Percentiles rank a stretch among this genome's conserved stretches.
These are phyloP conservation scores for Erethizon dorsatum DNA, from an alignment of 2,797 vertebrate species.

Conservation along the genomic window DNA sequence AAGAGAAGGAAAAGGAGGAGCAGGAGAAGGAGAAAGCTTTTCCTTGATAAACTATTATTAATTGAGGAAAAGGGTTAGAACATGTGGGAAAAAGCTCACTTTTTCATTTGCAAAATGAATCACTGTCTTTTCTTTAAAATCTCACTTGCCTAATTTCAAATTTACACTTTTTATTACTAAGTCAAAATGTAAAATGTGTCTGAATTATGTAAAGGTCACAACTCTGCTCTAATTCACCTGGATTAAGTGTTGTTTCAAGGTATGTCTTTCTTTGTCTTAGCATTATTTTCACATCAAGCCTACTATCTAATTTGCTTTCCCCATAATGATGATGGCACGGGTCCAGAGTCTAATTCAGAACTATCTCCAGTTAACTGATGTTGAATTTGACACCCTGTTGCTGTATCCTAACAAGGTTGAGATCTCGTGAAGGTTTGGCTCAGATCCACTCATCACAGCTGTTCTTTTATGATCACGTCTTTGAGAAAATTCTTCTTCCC, in stretches of 20 bases:
- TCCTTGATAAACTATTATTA: background rate
- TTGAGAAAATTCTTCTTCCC: constrained; percentile 55
- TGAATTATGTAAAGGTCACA: constrained; percentile 20
- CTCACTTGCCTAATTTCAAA: background rate
- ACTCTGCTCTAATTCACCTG: constrained; percentile 1
- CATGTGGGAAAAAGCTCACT: background rate
- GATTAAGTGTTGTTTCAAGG: constrained; percentile 73
- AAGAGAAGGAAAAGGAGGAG: background rate
- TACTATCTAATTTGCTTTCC: constrained; percentile 78
- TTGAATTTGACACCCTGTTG: constrained; percentile 72
- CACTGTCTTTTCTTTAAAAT: background rate
- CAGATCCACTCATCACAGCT: constrained; percentile 68
- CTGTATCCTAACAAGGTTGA: constrained; percentile 68
- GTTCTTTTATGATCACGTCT: constrained; percentile 47
- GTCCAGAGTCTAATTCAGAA: constrained; percentile 80
- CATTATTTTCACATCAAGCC: constrained; percentile 61
- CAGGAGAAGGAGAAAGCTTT: background rate
- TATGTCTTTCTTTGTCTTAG: constrained; percentile 51
- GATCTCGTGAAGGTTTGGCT: constrained; percentile 69
- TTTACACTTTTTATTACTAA: constrained; percentile 29
- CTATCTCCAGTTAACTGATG: constrained; percentile 77
- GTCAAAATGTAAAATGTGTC: background rate
- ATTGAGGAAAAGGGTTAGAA: background rate
- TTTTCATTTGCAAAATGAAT: background rate
- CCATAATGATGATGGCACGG: constrained; percentile 77